These are phyloP conservation scores for Capra hircus DNA, from an alignment of 2,113 vertebrate species.

Conservation along the genomic window DNA sequence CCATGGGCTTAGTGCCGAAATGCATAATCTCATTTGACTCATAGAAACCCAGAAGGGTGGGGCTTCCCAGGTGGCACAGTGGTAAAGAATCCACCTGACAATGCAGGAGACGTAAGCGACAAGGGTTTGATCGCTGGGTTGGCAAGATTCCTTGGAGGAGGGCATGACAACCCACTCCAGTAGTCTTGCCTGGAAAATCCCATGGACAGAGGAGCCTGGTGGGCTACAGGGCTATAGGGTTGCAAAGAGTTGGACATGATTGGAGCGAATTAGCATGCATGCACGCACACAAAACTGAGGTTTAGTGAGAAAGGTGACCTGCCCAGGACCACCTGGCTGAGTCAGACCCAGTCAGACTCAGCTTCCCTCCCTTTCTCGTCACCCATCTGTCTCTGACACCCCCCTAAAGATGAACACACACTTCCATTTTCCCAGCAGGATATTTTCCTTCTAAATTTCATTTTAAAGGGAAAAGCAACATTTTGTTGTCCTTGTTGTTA, in stretches of 20 bases:
- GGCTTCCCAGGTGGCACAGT: background rate
- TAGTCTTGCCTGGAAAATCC: background rate
- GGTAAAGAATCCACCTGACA: background rate
- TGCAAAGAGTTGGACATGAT: background rate
- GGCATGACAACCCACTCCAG: background rate
- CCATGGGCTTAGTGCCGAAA: background rate
- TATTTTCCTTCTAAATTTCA: background rate
- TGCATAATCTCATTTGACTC: background rate
- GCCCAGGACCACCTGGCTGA: background rate
- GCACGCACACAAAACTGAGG: accelerated
- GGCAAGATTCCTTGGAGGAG: background rate
- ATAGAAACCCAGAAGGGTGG: background rate
- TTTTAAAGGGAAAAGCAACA: constrained; percentile 39
- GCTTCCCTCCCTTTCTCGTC: background rate
- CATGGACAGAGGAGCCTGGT: background rate
- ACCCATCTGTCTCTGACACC: background rate
- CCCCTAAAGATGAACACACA: background rate
- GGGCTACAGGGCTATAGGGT: background rate
- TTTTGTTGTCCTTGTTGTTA: constrained; percentile 27
- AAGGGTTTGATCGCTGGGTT: background rate
- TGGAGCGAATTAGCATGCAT: accelerated
- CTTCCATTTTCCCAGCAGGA: background rate
- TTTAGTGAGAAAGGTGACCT: background rate
- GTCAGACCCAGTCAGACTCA: background rate
- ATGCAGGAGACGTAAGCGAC: background rate